phyloP scores from a whole-genome alignment of 1,140 invertebrate genomes.

The Protaetia brevitarsis region DNA sequence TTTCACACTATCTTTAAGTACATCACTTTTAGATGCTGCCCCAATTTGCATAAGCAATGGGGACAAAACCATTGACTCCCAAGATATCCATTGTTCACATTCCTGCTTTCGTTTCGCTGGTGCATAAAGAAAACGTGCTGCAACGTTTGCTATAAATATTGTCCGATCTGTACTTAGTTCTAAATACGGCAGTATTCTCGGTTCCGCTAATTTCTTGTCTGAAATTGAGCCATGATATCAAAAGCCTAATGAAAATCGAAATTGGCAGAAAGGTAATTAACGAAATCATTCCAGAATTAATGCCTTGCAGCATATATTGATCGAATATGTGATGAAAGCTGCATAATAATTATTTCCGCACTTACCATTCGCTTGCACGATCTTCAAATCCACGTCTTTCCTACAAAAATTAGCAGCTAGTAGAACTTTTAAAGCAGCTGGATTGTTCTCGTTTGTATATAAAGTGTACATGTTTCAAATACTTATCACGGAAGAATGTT shows the following conservation, averaged over 20 bases:
- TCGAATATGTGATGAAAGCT: too few species aligned
- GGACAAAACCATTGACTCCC: constrained; percentile 67
- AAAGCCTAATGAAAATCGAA: constrained; percentile 27
- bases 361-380: constrained; percentile 58
- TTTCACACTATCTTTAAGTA: constrained; percentile 51
- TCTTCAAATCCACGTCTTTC: constrained; percentile 53
- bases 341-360: too few species aligned
- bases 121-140: constrained; percentile 55
- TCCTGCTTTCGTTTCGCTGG: constrained; percentile 42
- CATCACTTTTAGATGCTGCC: constrained; percentile 50
- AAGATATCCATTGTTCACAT: constrained; percentile 68
- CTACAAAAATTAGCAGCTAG: constrained; percentile 62
- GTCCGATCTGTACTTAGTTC: constrained; percentile 49
- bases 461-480: constrained; percentile 8
- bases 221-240: constrained; percentile 9
- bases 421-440: constrained; percentile 65
- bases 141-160: constrained; percentile 58
- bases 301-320: too few species aligned
- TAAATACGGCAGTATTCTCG: constrained; percentile 53
- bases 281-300: too few species aligned
- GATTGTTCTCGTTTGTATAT: constrained; percentile 66
- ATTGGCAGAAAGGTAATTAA: too few species aligned
- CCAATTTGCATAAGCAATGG: constrained; percentile 54
- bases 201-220: constrained; percentile 41
- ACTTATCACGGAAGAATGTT: too few species aligned